These are phyloP conservation scores for Enteromius treurensis DNA, from an alignment of 2,797 vertebrate genomes.

Conservation along the genomic window DNA sequence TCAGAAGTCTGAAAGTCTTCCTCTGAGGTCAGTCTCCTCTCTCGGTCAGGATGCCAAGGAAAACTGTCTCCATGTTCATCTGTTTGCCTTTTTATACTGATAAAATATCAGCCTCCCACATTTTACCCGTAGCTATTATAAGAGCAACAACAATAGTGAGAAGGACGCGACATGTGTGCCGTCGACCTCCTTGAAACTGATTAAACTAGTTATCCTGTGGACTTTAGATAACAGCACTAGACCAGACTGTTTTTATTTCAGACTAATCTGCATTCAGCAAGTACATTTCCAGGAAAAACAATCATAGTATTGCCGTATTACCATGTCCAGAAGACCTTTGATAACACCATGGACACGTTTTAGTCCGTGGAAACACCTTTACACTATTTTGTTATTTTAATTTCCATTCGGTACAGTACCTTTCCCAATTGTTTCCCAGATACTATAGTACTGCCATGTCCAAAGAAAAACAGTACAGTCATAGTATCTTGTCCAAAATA, in stretches of 20 bases:
- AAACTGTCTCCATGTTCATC: conserved; percentile 68
- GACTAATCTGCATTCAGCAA: neutral
- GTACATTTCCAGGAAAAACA: neutral
- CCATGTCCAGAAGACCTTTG: neutral
- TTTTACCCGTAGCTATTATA: conserved; percentile 18
- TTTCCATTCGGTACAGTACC: neutral
- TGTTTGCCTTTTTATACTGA: conserved; percentile 21
- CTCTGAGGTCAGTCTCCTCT: conserved; percentile 72
- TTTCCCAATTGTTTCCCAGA: neutral
- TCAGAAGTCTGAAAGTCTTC: conserved; percentile 81
- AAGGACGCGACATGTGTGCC: neutral
- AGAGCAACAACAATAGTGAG: neutral
- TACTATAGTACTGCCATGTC: neutral
- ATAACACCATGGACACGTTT: neutral
- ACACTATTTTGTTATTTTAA: neutral
- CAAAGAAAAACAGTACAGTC: neutral
- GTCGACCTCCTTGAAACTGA: neutral
- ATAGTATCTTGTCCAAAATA: neutral
- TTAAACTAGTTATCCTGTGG: conserved; percentile 6
- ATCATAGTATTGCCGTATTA: neutral
- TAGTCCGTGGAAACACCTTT: neutral
- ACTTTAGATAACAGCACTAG: neutral
- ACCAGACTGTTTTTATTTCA: conserved; percentile 22
- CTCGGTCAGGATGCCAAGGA: conserved; percentile 71
- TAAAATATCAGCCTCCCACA: conserved; percentile 12